These are phyloP conservation scores for Avahi laniger DNA, from an alignment of 2,797 vertebrate species.

Conservation along the genomic window DNA sequence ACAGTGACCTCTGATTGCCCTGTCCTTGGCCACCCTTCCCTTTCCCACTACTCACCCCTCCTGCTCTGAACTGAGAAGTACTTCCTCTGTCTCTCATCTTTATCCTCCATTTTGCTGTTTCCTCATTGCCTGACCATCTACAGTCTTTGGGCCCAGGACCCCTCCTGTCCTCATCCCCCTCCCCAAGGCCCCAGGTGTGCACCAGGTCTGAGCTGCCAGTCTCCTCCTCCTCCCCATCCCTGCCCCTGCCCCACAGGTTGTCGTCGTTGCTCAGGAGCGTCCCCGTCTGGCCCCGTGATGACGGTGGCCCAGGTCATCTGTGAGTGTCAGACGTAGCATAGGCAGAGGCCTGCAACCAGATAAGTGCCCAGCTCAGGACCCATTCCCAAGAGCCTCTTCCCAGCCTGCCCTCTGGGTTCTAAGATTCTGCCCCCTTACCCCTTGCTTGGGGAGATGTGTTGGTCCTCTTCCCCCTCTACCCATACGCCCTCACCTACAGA, in stretches of 20 bases:
- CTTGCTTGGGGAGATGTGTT: background rate
- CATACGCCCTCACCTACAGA: background rate
- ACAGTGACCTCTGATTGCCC: background rate
- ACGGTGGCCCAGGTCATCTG: constrained; percentile 79
- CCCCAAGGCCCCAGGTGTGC: background rate
- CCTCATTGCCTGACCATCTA: background rate
- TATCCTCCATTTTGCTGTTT: background rate
- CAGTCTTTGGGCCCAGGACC: background rate
- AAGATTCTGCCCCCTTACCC: background rate
- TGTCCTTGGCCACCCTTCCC: background rate
- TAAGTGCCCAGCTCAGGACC: constrained; percentile 76
- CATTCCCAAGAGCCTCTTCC: background rate
- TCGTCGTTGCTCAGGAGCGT: constrained; percentile 66
- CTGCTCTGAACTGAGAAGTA: background rate
- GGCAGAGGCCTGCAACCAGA: constrained; percentile 73
- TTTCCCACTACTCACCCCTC: background rate
- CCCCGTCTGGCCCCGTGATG: constrained; percentile 69
- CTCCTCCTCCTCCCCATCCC: constrained; percentile 63
- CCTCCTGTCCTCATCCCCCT: background rate
- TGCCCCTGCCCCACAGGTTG: constrained; percentile 71
- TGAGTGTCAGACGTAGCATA: constrained; percentile 80
- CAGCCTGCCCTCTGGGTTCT: background rate
- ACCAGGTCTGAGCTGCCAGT: constrained; percentile 55
- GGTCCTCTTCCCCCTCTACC: background rate
- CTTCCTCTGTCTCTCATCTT: background rate